A percentile compares a stretch with the other conserved stretches of the same genome.
Evolutionary conservation across 2,888 invertebrate species (phyloP).

Genomic region (Tenthredo mesomela): DNA sequence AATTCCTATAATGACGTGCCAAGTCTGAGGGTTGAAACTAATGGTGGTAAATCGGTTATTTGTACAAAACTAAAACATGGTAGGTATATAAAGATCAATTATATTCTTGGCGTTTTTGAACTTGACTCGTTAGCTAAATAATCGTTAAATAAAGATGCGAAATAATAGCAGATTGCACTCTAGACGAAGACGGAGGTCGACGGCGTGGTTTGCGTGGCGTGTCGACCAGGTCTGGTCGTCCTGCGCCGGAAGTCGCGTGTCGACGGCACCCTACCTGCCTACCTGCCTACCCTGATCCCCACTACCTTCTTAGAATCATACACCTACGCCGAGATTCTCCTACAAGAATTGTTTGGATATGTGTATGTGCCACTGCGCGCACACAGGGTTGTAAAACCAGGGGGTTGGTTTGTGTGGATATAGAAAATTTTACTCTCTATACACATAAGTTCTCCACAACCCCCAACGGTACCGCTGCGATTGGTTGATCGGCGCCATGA

Average conservation of each 20-base stretch:
- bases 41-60: not conserved
- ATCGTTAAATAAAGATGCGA: slow-evolving; percentile 14
- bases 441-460: slow-evolving; percentile 56
- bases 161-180: not conserved
- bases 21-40: not conserved
- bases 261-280: slow-evolving; percentile 66
- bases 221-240: slow-evolving; percentile 57
- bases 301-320: slow-evolving; percentile 38
- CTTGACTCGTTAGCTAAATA: slow-evolving; percentile 56
- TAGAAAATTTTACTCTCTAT: slow-evolving; percentile 32
- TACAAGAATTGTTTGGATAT: slow-evolving; percentile 34
- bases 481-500: slow-evolving; percentile 72
- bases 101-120: slow-evolving; percentile 54
- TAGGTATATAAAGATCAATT: not conserved
- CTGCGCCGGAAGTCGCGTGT: slow-evolving; percentile 77
- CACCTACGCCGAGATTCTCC: slow-evolving; percentile 28
- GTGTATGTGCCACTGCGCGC: slow-evolving; percentile 54
- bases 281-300: slow-evolving; percentile 52
- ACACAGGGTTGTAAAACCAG: not conserved
- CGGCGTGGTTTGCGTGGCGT: slow-evolving; percentile 67
- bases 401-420: not conserved
- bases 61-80: not conserved
- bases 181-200: slow-evolving; percentile 58
- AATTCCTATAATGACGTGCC: not conserved
- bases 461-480: slow-evolving; percentile 65